phyloP scores from a whole-genome alignment of 2,888 invertebrate genomes.

The Himalopsyche tibetana region DNA sequence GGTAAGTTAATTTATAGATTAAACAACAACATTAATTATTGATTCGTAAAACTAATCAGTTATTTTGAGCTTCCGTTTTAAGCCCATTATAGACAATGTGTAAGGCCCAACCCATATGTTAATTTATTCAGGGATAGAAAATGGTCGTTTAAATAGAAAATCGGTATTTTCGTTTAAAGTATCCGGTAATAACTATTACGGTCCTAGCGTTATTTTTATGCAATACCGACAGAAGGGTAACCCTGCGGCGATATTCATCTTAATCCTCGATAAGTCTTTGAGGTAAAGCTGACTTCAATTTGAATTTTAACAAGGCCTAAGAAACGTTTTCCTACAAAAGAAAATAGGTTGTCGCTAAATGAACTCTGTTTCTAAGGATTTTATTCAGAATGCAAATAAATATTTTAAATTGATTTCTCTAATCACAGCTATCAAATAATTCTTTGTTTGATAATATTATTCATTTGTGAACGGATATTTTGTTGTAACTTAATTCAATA shows the following conservation, averaged over 20 bases:
- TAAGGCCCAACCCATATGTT: too few relatives aligned
- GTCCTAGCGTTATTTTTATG: not conserved
- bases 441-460: not conserved
- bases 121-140: too few relatives aligned
- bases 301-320: constrained; percentile 48
- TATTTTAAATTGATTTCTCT: not conserved
- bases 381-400: not conserved
- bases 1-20: too few relatives aligned
- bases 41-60: too few relatives aligned
- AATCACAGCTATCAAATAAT: not conserved
- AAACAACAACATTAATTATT: too few relatives aligned
- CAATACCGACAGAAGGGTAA: constrained; percentile 41
- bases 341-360: not conserved
- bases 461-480: too few relatives aligned
- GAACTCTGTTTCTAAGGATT: not conserved
- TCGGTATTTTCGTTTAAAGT: not conserved
- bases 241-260: constrained; percentile 50
- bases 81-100: too few relatives aligned
- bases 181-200: not conserved
- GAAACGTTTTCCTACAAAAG: not conserved
- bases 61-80: too few relatives aligned
- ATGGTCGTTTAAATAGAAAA: too few relatives aligned
- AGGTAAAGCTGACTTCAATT: constrained; percentile 47
- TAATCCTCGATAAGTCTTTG: constrained; percentile 45
- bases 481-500: too few relatives aligned